These are phyloP conservation scores for Falcaria lacertinaria DNA, from an alignment of 2,888 invertebrate species.

Conservation along the genomic window DNA sequence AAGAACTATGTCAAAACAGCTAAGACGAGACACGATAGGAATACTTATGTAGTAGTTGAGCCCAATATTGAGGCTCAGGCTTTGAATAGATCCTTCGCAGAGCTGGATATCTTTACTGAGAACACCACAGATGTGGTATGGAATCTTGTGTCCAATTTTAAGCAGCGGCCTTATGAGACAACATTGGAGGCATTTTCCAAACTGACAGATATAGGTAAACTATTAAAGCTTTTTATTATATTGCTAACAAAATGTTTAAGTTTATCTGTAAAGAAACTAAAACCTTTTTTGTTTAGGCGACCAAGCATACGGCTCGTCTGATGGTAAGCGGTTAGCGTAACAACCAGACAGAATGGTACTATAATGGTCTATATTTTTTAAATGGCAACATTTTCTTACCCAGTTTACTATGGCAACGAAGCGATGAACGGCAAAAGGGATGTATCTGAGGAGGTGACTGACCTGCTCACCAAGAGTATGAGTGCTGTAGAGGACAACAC, in stretches of 20 bases:
- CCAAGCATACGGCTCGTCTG: too few species aligned
- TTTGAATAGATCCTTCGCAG: conserved; percentile 91
- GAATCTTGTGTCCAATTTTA: conserved; percentile 74
- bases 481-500: conserved; percentile 65
- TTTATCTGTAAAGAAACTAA: too few species aligned
- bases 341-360: too few species aligned
- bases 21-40: conserved; percentile 85
- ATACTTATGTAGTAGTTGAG: conserved; percentile 82
- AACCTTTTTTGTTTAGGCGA: too few species aligned
- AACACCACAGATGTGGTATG: conserved; percentile 83
- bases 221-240: background rate
- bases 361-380: background rate
- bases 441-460: conserved; percentile 82
- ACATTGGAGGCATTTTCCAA: conserved; percentile 93
- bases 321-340: too few species aligned
- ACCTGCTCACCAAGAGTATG: conserved; percentile 80
- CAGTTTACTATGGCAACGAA: conserved; percentile 82
- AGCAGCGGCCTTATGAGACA: conserved; percentile 87
- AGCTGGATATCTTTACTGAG: conserved; percentile 89
- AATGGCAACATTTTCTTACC: background rate
- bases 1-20: conserved; percentile 82
- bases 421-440: conserved; percentile 75
- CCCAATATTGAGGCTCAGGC: conserved; percentile 82
- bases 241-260: too few species aligned
- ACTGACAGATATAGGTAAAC: conserved; percentile 86